Base-by-base conservation (phyloP, 2,113 vertebrate genomes). In the Noctilio leporinus region DNA sequence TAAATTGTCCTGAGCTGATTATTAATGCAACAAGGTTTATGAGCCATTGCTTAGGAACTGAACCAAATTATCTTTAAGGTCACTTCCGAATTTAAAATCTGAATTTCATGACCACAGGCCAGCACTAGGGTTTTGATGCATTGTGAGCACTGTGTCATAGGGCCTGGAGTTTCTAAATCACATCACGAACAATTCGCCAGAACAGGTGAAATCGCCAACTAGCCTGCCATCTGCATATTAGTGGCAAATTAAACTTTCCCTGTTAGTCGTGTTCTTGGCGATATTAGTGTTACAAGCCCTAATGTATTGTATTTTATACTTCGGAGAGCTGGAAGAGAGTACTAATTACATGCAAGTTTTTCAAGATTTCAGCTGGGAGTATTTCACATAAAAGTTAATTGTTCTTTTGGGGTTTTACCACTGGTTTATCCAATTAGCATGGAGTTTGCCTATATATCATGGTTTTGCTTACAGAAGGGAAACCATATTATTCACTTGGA, bases 301-400 rank as follows among this genome's bases (percentile, higher is more conserved):
- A 89, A 96, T 93, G 97, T 87, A 86, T 94, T 96, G 93, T 96
- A 96, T 97, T 98, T 96, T 97, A 96, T 91, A 93, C 97, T 98
- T 97, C 30, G 24, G 91, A 94, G 96, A 96, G 97, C 96, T 97
- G 47, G 0, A 22, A 67, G 91, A 82, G 96, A 97, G 96, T 96
- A 92, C 98, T 98, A 98, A 98, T 98, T 98, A 98, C 98, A 97
- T 96, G 88, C 95, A 98, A 96, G 95, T 97, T 98, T 97, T 98
- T 93, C 96, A 97, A 94, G 98, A 98, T 98, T 98, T 98, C 98
- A 98, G 94, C 97, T 51, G 96, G 97, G 97, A 98, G 95, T 96
- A 92, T 98, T 98, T 98, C 98, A 97, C 97, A 98, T 97, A 96
- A 95, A 97, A 98, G 97, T 92, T 97, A 98, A 98, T 98, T 98